Evolutionary conservation across 2,797 vertebrate species (phyloP).

Genomic region (Chelon auratus): DNA sequence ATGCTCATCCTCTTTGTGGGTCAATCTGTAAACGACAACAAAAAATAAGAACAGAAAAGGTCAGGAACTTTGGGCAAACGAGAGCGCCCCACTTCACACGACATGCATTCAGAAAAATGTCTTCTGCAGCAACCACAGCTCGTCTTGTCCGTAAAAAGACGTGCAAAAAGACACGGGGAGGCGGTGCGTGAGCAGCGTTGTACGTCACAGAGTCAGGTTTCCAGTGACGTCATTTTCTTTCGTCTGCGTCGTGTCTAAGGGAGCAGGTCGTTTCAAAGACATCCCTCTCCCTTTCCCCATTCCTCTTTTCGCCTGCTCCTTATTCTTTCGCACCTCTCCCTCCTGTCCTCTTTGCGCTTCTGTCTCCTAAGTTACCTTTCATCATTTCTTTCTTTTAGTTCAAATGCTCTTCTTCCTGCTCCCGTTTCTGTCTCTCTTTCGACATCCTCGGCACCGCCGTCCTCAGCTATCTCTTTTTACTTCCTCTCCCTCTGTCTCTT

Average conservation of each 20-base stretch:
- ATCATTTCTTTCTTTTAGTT: no score
- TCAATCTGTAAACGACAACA: slow-evolving; percentile 18
- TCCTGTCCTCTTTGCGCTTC: background rate
- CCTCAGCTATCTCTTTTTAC: background rate
- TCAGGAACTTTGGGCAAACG: slow-evolving; percentile 13
- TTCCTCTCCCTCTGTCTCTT: background rate
- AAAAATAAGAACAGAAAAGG: background rate
- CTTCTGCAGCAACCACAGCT: slow-evolving; percentile 13
- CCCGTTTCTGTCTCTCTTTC: background rate
- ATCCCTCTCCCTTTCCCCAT: background rate
- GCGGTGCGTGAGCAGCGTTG: slow-evolving; percentile 14
- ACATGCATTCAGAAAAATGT: background rate
- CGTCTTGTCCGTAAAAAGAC: slow-evolving; percentile 17
- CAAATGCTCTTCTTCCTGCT: background rate
- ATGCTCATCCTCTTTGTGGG: slow-evolving; percentile 43
- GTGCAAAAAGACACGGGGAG: background rate
- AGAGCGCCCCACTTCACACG: background rate
- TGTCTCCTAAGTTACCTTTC: no score
- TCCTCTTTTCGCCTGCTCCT: background rate
- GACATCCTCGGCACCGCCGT: background rate
- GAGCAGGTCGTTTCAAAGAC: slow-evolving; percentile 81
- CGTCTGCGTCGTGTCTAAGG: slow-evolving; percentile 71
- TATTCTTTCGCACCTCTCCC: slow-evolving; percentile 11
- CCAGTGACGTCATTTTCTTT: slow-evolving; percentile 63
- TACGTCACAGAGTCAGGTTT: slow-evolving; percentile 62